These are phyloP conservation scores for Diarsia rubi DNA, from an alignment of 2,888 invertebrate species.

Conservation along the genomic window DNA sequence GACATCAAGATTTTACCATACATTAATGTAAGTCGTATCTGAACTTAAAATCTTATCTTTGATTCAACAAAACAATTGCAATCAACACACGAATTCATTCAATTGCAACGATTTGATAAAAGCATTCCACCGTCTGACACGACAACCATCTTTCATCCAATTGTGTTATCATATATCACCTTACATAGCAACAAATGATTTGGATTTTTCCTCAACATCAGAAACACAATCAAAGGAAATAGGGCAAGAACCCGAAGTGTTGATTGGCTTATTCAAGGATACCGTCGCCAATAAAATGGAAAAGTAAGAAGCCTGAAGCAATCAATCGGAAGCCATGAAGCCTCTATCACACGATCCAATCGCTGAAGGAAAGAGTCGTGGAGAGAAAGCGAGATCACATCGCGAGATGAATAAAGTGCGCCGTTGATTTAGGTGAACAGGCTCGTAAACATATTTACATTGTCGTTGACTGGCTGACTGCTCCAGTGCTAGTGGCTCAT, in stretches of 20 bases:
- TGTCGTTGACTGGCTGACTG: slow-evolving; percentile 24
- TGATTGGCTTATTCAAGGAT: slow-evolving; percentile 66
- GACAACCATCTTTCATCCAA: slow-evolving; percentile 32
- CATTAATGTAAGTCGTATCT: slow-evolving; percentile 34
- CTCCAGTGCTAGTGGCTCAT: slow-evolving; percentile 7
- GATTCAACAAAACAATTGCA: slow-evolving; percentile 25
- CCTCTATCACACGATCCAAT: slow-evolving; percentile 52
- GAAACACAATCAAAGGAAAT: slow-evolving; percentile 56
- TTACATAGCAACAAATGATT: slow-evolving; percentile 48
- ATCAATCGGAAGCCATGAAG: slow-evolving; percentile 64
- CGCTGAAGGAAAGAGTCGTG: slow-evolving; percentile 33
- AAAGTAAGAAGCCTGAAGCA: slow-evolving; percentile 56
- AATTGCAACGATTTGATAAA: slow-evolving; percentile 35
- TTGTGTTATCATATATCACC: slow-evolving; percentile 22
- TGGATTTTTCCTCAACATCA: slow-evolving; percentile 44
- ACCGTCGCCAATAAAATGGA: slow-evolving; percentile 60
- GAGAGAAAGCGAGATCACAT: slow-evolving; percentile 56
- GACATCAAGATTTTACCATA: slow-evolving; percentile 1
- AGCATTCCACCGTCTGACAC: slow-evolving; percentile 16
- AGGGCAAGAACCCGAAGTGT: slow-evolving; percentile 46
- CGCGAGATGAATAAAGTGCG: slow-evolving; percentile 67
- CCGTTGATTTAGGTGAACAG: slow-evolving; percentile 65
- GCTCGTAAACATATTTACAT: slow-evolving; percentile 75
- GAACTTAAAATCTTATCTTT: slow-evolving; percentile 42
- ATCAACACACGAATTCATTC: slow-evolving; percentile 37